Conservation (phyloP, 2,113 vertebrate species). For the Nycticebus coucang region DNA sequence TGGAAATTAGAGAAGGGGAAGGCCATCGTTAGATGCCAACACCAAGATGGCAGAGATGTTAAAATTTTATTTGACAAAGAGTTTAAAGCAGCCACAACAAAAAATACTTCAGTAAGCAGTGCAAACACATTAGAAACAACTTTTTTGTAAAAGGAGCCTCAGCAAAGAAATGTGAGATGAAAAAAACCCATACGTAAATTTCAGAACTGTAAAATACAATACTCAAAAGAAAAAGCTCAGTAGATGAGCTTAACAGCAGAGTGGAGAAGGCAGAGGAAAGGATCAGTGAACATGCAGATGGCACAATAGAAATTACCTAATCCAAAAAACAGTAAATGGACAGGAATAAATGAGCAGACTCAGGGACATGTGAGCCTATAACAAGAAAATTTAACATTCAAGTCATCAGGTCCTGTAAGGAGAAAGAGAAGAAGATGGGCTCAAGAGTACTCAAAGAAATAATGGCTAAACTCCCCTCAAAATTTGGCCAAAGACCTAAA, state of each 20-base stretch:
- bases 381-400: not conserved
- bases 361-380: not conserved
- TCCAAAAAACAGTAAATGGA: not conserved
- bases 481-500: not conserved
- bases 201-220: not conserved
- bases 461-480: not conserved
- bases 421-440: not conserved
- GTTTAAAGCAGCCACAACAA: not conserved
- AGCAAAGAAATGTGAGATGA: not conserved
- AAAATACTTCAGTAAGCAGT: not conserved
- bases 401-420: not conserved
- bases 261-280: not conserved
- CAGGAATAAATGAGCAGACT: not conserved
- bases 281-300: not conserved
- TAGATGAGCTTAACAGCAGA: not conserved
- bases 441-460: not conserved
- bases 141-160: not conserved
- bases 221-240: not conserved
- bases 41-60: not conserved
- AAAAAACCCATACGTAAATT: not conserved
- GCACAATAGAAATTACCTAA: not conserved
- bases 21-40: not conserved
- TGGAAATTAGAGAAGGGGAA: not conserved
- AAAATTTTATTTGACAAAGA: not conserved
- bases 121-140: not conserved